phyloP scores from a whole-genome alignment of 2,888 invertebrate species.

The Arrhopalites spinosus region DNA sequence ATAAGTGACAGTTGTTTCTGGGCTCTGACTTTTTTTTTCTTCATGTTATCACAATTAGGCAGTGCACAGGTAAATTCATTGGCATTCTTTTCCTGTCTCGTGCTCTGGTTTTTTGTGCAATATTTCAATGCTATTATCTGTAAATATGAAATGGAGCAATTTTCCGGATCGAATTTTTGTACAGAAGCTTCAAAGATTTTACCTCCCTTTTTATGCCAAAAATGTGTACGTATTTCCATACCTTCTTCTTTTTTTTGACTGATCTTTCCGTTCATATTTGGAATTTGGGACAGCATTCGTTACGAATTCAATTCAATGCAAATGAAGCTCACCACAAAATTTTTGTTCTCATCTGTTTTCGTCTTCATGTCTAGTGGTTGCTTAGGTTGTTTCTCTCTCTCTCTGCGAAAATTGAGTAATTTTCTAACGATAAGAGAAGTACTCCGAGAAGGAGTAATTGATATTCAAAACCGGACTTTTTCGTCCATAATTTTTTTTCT shows the following conservation, averaged over 20 bases:
- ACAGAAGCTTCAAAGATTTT: too few species aligned
- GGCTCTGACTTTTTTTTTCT: neutral
- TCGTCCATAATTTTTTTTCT: neutral
- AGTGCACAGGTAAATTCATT: too few species aligned
- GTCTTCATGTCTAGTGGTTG: too few species aligned
- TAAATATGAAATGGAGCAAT: slow-evolving; percentile 7
- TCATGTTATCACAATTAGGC: slow-evolving; percentile 1
- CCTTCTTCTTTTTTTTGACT: too few species aligned
- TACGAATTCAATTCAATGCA: too few species aligned
- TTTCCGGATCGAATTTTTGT: neutral
- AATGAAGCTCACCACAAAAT: neutral
- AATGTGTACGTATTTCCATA: too few species aligned
- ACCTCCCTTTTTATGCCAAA: too few species aligned
- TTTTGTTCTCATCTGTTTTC: neutral
- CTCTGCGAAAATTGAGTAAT: neutral
- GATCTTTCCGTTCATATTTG: too few species aligned
- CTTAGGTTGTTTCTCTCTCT: too few species aligned
- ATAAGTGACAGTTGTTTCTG: neutral
- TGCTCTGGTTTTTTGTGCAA: neutral
- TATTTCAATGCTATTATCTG: slow-evolving; percentile 3
- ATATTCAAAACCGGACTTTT: slow-evolving; percentile 1
- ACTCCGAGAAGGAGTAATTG: neutral
- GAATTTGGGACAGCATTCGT: too few species aligned
- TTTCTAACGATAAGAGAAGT: neutral
- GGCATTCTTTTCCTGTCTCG: too few species aligned